Evolutionary conservation across 2,113 vertebrate genomes (phyloP), one percentile per base, ranked within the genome.

Genomic region (Alligator sinensis): DNA sequence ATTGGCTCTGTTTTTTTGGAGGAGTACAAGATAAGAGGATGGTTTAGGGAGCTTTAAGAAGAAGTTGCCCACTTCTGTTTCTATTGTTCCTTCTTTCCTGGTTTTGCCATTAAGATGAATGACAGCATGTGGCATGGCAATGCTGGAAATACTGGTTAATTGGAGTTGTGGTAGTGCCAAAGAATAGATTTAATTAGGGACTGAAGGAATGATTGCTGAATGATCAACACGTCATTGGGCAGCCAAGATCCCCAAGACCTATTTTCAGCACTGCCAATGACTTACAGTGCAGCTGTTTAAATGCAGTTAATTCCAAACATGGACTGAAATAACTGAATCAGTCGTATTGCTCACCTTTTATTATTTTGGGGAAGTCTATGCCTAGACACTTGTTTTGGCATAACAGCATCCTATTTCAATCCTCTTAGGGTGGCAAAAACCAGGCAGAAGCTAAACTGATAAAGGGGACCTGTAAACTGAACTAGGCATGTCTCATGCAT

Each of bases 291-390:
- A 4, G 3, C 86, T 91, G 88, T 47, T 47, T 47, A 47, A 47
- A 47, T 47, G 47, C 47, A 47, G 47, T 47, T 47, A 47, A 47
- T 54, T 1, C 1, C 61, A 61, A 22, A n/a, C 85, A 47, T 92
- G 38, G 79, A 83, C 78, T 91, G 82, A 77, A 34, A 47, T 75
- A 64, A 77, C 70, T 54, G 82, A 92, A 70, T 10, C 47, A 74
- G 86, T 63, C 30, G 86, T 76, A 12, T n/a, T 80, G 27, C 59
- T 6, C 0, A 5, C 17, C 47, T 92, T 68, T 57, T 6, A 1
- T 34, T 85, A 62, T 82, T 80, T 11, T 13, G 76, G 66, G 81
- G 38, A 7, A 63, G 22, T 21, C 64, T 77, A 21, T 85, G 30
- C 59, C 21, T 70, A 55, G 22, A 6, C 17, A 18, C 78, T 82